A percentile compares a stretch with the other conserved stretches of the same genome.
Evolutionary conservation across 2,113 vertebrate species (phyloP).

Genomic region (Corythoichthys intestinalis): DNA sequence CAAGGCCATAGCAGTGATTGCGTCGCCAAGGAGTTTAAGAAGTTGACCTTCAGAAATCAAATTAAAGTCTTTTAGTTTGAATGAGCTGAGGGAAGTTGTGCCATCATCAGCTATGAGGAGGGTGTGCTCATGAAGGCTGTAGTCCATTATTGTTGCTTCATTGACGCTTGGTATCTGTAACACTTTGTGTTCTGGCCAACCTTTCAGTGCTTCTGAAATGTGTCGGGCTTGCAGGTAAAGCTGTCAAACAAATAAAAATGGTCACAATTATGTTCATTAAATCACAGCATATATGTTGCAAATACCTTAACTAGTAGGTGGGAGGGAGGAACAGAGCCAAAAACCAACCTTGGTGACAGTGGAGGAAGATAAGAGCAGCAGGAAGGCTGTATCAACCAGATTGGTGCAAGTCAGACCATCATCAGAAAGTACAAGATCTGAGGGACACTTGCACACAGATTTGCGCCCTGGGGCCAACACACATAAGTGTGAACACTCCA

Average conservation of each 20-base stretch:
- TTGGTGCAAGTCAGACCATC: slow-evolving; percentile 74
- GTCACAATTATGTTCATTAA: not conserved
- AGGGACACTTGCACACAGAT: slow-evolving; percentile 79
- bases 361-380: slow-evolving; percentile 71
- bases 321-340: not conserved
- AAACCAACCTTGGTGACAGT: slow-evolving; percentile 73
- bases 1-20: slow-evolving; percentile 73
- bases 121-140: slow-evolving; percentile 65
- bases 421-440: slow-evolving; percentile 61
- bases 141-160: slow-evolving; percentile 75
- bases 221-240: slow-evolving; percentile 77
- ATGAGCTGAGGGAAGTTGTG: slow-evolving; percentile 62
- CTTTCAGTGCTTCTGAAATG: slow-evolving; percentile 33
- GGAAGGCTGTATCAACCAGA: slow-evolving; percentile 67
- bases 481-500: slow-evolving; percentile 83
- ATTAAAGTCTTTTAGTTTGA: slow-evolving; percentile 68
- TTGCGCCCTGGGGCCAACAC: slow-evolving; percentile 71
- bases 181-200: slow-evolving; percentile 72
- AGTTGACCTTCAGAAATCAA: slow-evolving; percentile 61
- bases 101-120: slow-evolving; percentile 76
- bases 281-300: not conserved
- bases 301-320: not conserved
- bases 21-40: slow-evolving; percentile 67
- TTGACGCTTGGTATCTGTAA: slow-evolving; percentile 71
- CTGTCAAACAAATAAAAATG: slow-evolving; percentile 48